Evolutionary conservation across 2,113 vertebrate species (phyloP), one percentile per base, ranked within the genome.

Genomic region (Cynopterus brachyotis): DNA sequence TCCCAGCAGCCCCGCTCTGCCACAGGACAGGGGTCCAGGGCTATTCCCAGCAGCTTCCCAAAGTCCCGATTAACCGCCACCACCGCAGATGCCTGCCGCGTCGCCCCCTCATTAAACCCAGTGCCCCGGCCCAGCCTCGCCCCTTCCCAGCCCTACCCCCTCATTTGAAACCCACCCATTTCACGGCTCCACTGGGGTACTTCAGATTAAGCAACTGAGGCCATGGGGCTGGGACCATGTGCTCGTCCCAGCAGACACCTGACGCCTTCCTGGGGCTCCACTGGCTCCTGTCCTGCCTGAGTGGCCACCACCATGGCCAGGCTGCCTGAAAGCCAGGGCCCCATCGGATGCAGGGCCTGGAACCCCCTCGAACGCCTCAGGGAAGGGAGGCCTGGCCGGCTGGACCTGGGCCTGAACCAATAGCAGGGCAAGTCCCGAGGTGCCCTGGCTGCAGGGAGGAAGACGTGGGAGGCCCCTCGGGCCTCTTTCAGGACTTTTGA

Each of bases 91-190:
- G 50, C 37, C 67, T 67, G 13, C 35, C 59, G 11, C 55, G 35
- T 40, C 20, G 9, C 28, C 40, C 28, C 59, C 7, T 17, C 9
- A 13, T 24, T 9, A 59, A 42, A 67, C 9, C 32, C 60, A 45
- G 17, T 24, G 32, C 50, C 70, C 15, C 0, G 35, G 26, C 19
- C 13, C 17, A 4, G 9, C 5, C 17, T 2, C 22, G n/a, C 6
- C 7, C 69, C 32, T 6, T 2, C 22, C 37, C 7, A 35, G 67
- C 19, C 59, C 79, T 8, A 8, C 59, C 59, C 5, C 30, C 42
- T 32, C 40, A n/a, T 53, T 42, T 76, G 53, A 85, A 67, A 22
- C 42, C 53, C 57, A 53, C 30, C 45, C 20, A 1, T 9, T 8
- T 26, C 57, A 22, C 1, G n/a, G 13, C 26, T 70, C 26, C 40